A percentile compares a stretch with the other conserved stretches of the same genome.
Conservation (phyloP, 2,113 vertebrate species). For the Podarcis raffonei region DNA sequence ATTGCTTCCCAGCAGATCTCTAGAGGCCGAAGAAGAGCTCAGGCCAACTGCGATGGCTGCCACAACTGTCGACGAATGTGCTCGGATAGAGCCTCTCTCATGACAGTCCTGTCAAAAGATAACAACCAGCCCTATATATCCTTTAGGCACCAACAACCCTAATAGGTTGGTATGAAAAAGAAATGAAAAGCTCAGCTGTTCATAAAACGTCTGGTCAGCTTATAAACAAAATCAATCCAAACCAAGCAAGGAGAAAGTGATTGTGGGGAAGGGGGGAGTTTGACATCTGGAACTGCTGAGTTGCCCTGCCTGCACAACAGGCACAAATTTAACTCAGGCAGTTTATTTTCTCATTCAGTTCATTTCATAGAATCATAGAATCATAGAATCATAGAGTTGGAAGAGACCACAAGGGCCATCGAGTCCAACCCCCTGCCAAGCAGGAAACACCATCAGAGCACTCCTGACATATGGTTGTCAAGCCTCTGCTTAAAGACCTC, state of each 20-base stretch:
- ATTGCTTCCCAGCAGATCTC: conserved; percentile 63
- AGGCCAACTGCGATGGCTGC: conserved; percentile 50
- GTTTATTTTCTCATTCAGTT: background rate
- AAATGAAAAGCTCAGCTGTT: conserved; percentile 23
- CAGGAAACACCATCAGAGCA: no score
- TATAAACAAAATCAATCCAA: conserved; percentile 30
- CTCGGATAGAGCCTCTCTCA: conserved; percentile 60
- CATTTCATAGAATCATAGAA: no score
- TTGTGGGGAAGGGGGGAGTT: conserved; percentile 24
- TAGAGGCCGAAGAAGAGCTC: conserved; percentile 56
- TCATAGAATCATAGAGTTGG: no score
- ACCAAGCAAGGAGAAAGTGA: background rate
- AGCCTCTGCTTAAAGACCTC: no score
- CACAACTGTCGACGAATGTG: conserved; percentile 59
- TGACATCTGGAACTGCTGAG: conserved; percentile 38
- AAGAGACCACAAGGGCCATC: no score
- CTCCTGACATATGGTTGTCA: no score
- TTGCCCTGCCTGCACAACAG: background rate
- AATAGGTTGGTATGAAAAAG: conserved; percentile 43
- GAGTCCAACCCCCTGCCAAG: no score
- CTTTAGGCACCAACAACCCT: conserved; percentile 48
- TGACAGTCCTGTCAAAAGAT: conserved; percentile 68
- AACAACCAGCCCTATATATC: conserved; percentile 44
- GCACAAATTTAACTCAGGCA: conserved; percentile 4
- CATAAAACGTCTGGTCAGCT: conserved; percentile 21